Conservation (phyloP, 1,140 invertebrate species). For the Doryteuthis pealeii region DNA sequence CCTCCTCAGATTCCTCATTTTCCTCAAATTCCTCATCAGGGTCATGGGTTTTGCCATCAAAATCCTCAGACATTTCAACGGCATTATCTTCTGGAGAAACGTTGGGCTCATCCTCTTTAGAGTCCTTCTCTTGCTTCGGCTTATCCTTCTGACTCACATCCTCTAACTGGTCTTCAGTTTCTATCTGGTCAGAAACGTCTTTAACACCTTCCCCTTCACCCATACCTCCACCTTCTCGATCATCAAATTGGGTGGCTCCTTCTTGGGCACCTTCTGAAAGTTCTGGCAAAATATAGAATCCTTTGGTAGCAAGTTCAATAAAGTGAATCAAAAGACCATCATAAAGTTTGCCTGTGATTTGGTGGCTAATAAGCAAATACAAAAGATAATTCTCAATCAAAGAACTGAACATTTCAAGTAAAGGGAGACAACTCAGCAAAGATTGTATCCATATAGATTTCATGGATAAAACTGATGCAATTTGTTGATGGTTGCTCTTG, state of each 20-base stretch:
- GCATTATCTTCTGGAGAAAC: slow-evolving; percentile 84
- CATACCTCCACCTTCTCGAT: slow-evolving; percentile 73
- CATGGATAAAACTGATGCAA: background rate
- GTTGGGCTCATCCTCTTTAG: slow-evolving; percentile 56
- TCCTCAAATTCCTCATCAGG: slow-evolving; percentile 62
- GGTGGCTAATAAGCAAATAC: slow-evolving; percentile 74
- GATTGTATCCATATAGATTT: slow-evolving; percentile 17
- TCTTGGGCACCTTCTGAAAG: slow-evolving; percentile 61
- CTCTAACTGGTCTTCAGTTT: slow-evolving; percentile 90
- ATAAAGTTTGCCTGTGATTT: slow-evolving; percentile 79
- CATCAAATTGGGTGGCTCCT: slow-evolving; percentile 62
- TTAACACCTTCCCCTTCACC: slow-evolving; percentile 89
- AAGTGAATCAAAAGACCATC: slow-evolving; percentile 84
- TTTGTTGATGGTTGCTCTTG: background rate
- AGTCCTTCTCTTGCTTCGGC: slow-evolving; percentile 61
- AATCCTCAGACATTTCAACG: slow-evolving; percentile 91
- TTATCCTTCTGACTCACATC: slow-evolving; percentile 79
- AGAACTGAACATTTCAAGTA: slow-evolving; percentile 77
- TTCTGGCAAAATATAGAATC: slow-evolving; percentile 91
- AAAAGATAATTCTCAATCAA: slow-evolving; percentile 78
- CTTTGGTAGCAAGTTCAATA: slow-evolving; percentile 81
- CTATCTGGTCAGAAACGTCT: slow-evolving; percentile 91
- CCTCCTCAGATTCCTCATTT: slow-evolving; percentile 65
- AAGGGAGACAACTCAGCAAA: slow-evolving; percentile 53
- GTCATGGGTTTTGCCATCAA: slow-evolving; percentile 83